Evolutionary conservation across 1,140 invertebrate genomes (phyloP), one percentile per base, ranked within the genome.

Genomic region (Musca domestica): DNA sequence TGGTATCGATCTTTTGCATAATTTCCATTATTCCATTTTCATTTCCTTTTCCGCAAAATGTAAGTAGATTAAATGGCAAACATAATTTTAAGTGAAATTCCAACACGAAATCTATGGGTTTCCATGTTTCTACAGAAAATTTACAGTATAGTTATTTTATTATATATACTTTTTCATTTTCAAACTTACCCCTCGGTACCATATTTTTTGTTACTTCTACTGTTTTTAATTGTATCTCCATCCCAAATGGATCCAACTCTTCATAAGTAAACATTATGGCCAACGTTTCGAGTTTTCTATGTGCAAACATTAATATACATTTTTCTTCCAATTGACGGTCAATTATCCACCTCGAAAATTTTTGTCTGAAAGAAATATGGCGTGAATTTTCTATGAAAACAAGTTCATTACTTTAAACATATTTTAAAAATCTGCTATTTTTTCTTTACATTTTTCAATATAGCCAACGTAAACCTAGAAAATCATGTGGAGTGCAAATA

Each of bases 21-120:
- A 69, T 27, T 30, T 64, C 34, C 5, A 66, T 48, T 10, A 69
- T n/a, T 20, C 17, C 19, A 17, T 25, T 12, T 66, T 23, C 65
- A 51, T 41, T 46, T 2, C 14, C 34, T n/a, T 15, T 7, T 30
- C 19, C 10, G 41, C 17, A 41, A n/a, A 19, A 41, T n/a, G 54
- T 30, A 3, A 19, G n/a, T 20, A 69, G 25, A 51, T 61, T 64
- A 51, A 61, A 17, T 5, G 68, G 64, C 17, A 69, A 22, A 23
- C 56, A 25, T 4, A 66, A 19, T 34, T 69, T 66, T 15, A 69
- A 54, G 48, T 63, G 54, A 58, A 66, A 69, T 49, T 69, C 47
- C 22, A 69, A 41, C 7, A 69, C 34, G 20, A 49, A 61, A 34
- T 69, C 68, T 17, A 69, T 66, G 3, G 68, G 64, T 19, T 66